Conservation (phyloP, 2,113 vertebrate genomes). For the Neoarius graeffei region DNA sequence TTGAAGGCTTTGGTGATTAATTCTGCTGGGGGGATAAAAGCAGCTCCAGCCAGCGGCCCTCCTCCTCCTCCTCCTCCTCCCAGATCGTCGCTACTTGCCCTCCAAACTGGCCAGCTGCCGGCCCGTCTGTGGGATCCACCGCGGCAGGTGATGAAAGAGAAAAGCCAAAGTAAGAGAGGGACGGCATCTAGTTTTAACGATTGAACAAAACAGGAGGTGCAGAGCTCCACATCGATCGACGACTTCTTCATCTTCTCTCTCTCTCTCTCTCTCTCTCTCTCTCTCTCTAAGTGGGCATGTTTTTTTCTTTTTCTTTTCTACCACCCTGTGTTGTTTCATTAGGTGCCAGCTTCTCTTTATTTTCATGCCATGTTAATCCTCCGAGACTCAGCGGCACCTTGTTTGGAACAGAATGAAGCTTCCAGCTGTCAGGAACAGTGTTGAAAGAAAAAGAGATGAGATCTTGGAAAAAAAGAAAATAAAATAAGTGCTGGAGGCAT, state of each 20-base stretch:
- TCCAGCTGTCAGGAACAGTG: slow-evolving; percentile 43
- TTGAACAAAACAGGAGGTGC: background rate
- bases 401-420: slow-evolving; percentile 48
- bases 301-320: background rate
- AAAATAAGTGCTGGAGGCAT: slow-evolving; percentile 10
- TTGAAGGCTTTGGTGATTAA: slow-evolving; percentile 80
- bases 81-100: slow-evolving; percentile 45
- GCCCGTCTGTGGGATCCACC: slow-evolving; percentile 47
- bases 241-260: no score
- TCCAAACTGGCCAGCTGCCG: slow-evolving; percentile 57
- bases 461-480: background rate
- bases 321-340: slow-evolving; percentile 19
- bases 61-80: slow-evolving; percentile 45
- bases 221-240: slow-evolving; percentile 29
- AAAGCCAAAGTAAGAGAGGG: background rate
- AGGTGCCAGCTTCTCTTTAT: slow-evolving; percentile 43
- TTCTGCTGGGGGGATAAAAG: slow-evolving; percentile 80
- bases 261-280: background rate
- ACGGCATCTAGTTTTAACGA: slow-evolving; percentile 15
- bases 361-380: slow-evolving; percentile 44
- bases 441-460: slow-evolving; percentile 3
- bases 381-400: slow-evolving; percentile 47
- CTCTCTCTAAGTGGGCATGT: slow-evolving; percentile 19
- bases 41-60: slow-evolving; percentile 50
- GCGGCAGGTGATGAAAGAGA: slow-evolving; percentile 50